These are phyloP conservation scores for Otolemur garnettii DNA, from an alignment of 2,113 vertebrate species.

Conservation along the genomic window DNA sequence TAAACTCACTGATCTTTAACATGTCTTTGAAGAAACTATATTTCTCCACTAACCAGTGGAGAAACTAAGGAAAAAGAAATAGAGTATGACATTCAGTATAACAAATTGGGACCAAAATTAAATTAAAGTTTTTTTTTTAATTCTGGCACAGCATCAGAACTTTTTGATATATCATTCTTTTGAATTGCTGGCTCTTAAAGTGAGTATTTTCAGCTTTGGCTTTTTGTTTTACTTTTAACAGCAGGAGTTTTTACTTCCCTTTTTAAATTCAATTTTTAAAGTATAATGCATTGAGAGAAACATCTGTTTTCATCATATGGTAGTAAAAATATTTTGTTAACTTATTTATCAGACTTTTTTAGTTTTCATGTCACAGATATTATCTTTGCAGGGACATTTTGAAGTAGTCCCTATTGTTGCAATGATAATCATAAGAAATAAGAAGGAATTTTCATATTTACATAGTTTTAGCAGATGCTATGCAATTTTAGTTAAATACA, in stretches of 20 bases:
- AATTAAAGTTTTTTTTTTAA: constrained; percentile 52
- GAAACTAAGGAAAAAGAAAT: constrained; percentile 28
- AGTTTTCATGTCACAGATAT: neutral
- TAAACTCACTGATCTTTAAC: constrained; percentile 56
- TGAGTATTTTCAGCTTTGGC: constrained; percentile 7
- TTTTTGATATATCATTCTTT: constrained; percentile 55
- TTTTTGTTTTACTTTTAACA: constrained; percentile 49
- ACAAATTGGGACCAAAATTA: constrained; percentile 50
- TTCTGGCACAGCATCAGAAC: neutral
- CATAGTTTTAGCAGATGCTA: constrained; percentile 51
- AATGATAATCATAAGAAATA: constrained; percentile 53
- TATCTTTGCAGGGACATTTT: constrained; percentile 33
- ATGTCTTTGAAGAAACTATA: neutral
- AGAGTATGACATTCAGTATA: neutral
- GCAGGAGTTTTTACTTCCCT: neutral
- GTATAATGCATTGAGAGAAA: constrained; percentile 55
- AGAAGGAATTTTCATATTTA: constrained; percentile 38
- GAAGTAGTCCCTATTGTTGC: constrained; percentile 22
- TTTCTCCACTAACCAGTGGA: constrained; percentile 29
- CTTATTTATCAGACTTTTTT: constrained; percentile 42
- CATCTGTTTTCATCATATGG: constrained; percentile 20
- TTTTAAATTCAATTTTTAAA: constrained; percentile 47
- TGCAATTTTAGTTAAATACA: constrained; percentile 55
- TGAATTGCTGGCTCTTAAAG: constrained; percentile 58
- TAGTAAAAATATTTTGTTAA: constrained; percentile 52